Base-by-base conservation (phyloP, 1,140 invertebrate species). In the Lepeophtheirus salmonis region DNA sequence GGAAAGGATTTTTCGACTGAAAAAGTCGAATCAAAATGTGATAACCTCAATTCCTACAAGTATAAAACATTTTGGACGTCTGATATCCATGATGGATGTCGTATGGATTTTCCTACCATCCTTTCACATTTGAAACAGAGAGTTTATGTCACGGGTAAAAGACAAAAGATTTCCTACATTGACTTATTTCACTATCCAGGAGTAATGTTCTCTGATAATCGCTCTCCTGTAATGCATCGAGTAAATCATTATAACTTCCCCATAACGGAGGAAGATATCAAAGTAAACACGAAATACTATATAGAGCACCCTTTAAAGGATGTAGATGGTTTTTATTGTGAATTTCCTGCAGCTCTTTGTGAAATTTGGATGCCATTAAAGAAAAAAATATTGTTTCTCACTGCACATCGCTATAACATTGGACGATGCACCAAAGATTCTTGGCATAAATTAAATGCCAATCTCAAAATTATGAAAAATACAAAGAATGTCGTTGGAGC, bases 331-430 rank as follows among this genome's bases (percentile, higher is more conserved):
- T 57, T 23, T 18, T n/a, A 24, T 26, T 57, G 55, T 41, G 17
- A n/a, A 10, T 57, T 57, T 57, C 55, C 55, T 17, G 14, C 55
- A 2, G 14, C 55, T 2, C 22, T 57, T 17, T 57, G 55, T 23
- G 22, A 57, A 30, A 25, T 57, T n/a, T 57, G 55, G 55, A 50
- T 57, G 12, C 23, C 55, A 3, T n/a, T 17, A 14, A 23, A n/a
- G 20, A 57, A 57, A n/a, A 18, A 17, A 1, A 57, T 57, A 3
- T 25, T 57, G 3, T 57, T 57, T 23, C 13, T 57, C 2, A 17
- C 55, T 2, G 55, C 24, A 17, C 55, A 57, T 57, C 22, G 55
- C 10, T 57, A 57, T 48, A 57, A 41, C 26, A 3, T 57, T 3
- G 55, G 55, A 14, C 22, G 55, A 13, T 57, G 55, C 25, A 26